Evolutionary conservation across 1,140 invertebrate genomes (phyloP), one percentile per base, ranked within the genome.

Genomic region (Melipona quadrifasciata): DNA sequence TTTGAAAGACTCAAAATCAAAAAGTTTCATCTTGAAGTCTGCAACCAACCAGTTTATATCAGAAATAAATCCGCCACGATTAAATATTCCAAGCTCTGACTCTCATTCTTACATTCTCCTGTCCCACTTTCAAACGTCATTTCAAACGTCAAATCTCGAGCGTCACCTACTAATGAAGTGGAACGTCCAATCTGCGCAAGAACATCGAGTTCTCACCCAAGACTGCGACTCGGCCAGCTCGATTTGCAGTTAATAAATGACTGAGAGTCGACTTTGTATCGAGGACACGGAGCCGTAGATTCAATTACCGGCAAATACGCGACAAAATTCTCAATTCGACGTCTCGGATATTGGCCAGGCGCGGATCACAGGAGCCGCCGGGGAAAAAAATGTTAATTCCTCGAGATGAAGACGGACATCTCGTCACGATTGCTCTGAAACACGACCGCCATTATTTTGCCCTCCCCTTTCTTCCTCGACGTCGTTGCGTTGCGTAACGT

Each of bases 321-420:
- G 81, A 82, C 53, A 39, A 82, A 82, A 78, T 83, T 68, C 78
- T 83, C 81, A 77, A 83, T 78, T 70, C 51, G 51, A n/a, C 3
- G 61, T 34, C 61, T 24, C 80, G 70, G 57, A 83, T 77, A 83
- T 83, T 83, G 74, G 5, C 57, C 65, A 67, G 58, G 39, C 55
- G 34, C 2, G 53, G 64, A 82, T 82, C 80, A 67, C 72, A 67
- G 71, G 80, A 31, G 72, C 72, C 71, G 80, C 61, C 39, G 21
- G 71, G 27, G 24, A n/a, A 47, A 80, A 72, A 73, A 73, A 80
- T 57, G 58, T 84, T 84, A 65, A 84, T 84, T 73, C 83, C 8
- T 24, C 24, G 12, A 78, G 71, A 84, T 80, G 77, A 84, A 84
- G 83, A 84, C 73, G 70, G 83, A 84, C 83, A 72, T 70, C 39